A percentile compares a stretch with the other conserved stretches of the same genome.
These are phyloP conservation scores for Phymanthus crucifer DNA, from an alignment of 92 coral and sea anemone genomes.

Conservation along the genomic window DNA sequence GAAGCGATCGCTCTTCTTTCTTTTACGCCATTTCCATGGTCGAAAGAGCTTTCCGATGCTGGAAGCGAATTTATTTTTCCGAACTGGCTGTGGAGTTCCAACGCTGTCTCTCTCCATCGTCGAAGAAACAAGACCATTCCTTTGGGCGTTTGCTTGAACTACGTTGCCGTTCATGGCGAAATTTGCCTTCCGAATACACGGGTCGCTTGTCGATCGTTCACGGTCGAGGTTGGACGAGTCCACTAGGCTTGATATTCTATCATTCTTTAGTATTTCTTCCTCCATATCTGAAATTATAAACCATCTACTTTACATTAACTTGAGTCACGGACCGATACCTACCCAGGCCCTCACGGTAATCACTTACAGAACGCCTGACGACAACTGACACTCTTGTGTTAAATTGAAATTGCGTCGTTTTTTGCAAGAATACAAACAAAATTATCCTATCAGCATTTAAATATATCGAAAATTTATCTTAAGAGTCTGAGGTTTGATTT, in stretches of 20 bases:
- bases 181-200: slow-evolving; percentile 56
- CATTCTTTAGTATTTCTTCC: slow-evolving; percentile 39
- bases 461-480: not conserved
- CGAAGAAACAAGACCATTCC: slow-evolving; percentile 39
- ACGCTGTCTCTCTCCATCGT: slow-evolving; percentile 42
- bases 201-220: slow-evolving; percentile 88
- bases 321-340: slow-evolving; percentile 28
- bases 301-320: not conserved
- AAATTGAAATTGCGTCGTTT: not conserved
- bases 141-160: slow-evolving; percentile 50
- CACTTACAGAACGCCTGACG: slow-evolving; percentile 44
- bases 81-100: slow-evolving; percentile 84
- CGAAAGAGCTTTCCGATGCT: slow-evolving; percentile 88
- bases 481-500: not conserved
- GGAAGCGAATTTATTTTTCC: slow-evolving; percentile 86
- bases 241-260: slow-evolving; percentile 43
- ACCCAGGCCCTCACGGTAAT: slow-evolving; percentile 37
- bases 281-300: slow-evolving; percentile 35
- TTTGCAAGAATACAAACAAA: not conserved
- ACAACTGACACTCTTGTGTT: not conserved
- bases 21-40: slow-evolving; percentile 98
- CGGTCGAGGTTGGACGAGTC: slow-evolving; percentile 42
- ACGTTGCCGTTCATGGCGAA: slow-evolving; percentile 77
- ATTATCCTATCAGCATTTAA: not conserved
- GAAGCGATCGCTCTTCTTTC: slow-evolving; percentile 93